These are phyloP conservation scores for Thripadectes ignobilis DNA, from an alignment of 2,797 vertebrate species.

Conservation along the genomic window DNA sequence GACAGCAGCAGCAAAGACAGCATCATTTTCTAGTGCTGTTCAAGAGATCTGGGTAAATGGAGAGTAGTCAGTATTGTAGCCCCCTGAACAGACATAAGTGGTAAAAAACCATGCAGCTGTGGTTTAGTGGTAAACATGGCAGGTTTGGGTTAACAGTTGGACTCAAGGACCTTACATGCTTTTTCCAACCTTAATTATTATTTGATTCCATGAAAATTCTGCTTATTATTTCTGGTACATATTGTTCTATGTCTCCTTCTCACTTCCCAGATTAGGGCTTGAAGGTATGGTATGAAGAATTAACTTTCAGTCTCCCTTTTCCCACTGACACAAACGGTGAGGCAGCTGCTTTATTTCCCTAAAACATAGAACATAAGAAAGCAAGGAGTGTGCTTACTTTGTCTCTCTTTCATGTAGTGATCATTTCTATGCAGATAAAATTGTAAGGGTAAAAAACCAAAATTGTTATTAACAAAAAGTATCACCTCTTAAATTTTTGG, in stretches of 20 bases:
- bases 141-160: not conserved
- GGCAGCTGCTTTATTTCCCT: not conserved
- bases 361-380: not conserved
- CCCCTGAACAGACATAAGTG: not conserved
- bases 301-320: not conserved
- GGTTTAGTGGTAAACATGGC: not conserved
- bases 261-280: not conserved
- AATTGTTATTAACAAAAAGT: not conserved
- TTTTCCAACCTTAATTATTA: not conserved
- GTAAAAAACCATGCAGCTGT: not conserved
- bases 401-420: not conserved
- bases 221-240: not conserved
- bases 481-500: not conserved
- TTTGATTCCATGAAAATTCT: not conserved
- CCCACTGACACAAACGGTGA: not conserved
- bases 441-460: not conserved
- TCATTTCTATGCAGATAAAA: not conserved
- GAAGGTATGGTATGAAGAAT: not conserved
- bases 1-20: not conserved
- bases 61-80: not conserved
- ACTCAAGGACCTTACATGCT: not conserved
- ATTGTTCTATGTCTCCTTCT: not conserved
- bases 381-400: not conserved
- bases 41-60: not conserved
- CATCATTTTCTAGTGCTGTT: not conserved